phyloP scores from a whole-genome alignment of 2,113 vertebrate genomes.

The Phasianus colchicus region DNA sequence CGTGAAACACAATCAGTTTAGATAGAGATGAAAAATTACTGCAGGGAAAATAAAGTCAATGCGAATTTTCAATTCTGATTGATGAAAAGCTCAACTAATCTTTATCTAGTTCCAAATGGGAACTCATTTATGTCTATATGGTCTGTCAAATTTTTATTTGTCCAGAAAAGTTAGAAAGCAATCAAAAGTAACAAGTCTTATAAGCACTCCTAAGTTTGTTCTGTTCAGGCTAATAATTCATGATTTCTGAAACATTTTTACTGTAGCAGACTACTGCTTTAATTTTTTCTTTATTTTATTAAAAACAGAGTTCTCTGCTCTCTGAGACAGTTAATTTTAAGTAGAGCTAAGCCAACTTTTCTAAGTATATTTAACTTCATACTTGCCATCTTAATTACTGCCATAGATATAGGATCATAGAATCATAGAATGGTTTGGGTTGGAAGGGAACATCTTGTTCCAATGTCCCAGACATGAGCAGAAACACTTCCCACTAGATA shows the following conservation, averaged over 20 bases:
- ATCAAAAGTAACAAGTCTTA: neutral
- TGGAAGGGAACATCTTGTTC: too few species aligned
- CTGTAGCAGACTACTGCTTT: neutral
- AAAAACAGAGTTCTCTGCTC: neutral
- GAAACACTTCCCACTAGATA: too few species aligned
- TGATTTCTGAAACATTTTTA: neutral
- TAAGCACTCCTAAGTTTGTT: neutral
- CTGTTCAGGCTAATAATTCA: neutral
- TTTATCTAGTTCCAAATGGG: neutral
- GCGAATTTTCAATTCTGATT: neutral
- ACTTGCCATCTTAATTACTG: neutral
- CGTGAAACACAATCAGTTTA: neutral
- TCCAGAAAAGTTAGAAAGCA: neutral
- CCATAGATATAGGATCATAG: neutral
- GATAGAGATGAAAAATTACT: constrained; percentile 16
- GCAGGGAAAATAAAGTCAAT: neutral
- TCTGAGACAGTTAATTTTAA: neutral
- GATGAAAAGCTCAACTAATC: constrained; percentile 41
- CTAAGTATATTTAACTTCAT: neutral
- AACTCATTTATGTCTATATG: neutral
- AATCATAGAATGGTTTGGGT: too few species aligned
- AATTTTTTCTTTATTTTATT: neutral
- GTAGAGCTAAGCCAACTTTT: neutral
- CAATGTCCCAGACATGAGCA: too few species aligned
- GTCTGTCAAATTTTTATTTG: neutral